Evolutionary conservation across 2,797 vertebrate species (phyloP).

Genomic region (Periparus ater): DNA sequence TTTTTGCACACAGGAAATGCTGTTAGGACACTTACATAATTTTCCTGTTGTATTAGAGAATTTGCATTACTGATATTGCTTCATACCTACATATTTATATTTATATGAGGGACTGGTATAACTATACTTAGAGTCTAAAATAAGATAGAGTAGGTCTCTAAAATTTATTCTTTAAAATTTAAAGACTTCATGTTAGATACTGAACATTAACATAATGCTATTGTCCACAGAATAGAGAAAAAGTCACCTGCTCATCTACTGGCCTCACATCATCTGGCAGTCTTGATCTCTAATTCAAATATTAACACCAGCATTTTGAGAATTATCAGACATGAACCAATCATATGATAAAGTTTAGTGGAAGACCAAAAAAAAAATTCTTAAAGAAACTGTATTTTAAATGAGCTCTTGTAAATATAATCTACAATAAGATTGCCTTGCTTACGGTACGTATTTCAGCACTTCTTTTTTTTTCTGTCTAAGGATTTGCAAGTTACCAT

Average conservation of each 20-base stretch:
- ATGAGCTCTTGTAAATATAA: neutral
- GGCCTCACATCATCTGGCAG: neutral
- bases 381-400: neutral
- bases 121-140: neutral
- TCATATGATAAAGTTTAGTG: neutral
- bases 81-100: neutral
- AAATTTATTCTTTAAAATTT: neutral
- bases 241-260: neutral
- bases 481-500: neutral
- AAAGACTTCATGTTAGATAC: neutral
- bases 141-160: neutral
- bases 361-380: neutral
- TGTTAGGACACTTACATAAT: neutral
- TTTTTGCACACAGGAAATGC: neutral
- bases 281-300: neutral
- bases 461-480: neutral
- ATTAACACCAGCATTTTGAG: neutral
- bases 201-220: neutral
- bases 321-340: neutral
- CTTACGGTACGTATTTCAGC: neutral
- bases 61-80: neutral
- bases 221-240: neutral
- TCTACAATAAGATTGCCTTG: neutral
- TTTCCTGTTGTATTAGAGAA: neutral
- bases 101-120: neutral